Conservation (phyloP, 2,888 invertebrate species). For the Nemotelus pantherinus region DNA sequence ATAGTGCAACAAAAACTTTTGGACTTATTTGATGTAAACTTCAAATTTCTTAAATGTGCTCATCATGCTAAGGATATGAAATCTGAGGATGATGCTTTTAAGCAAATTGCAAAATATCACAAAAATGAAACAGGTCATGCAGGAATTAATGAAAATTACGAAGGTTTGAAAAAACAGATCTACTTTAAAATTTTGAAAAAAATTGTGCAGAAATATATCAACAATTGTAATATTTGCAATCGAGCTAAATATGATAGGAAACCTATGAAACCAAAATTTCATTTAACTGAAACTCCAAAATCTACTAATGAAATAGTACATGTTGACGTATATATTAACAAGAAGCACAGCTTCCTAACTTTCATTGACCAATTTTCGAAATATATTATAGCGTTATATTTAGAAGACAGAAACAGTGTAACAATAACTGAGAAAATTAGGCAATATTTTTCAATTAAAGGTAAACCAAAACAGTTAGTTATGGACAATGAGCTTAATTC, state of each 20-base stretch:
- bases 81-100: constrained; percentile 45
- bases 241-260: background rate
- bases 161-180: background rate
- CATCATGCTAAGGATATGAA: constrained; percentile 47
- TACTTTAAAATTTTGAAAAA: background rate
- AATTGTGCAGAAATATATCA: background rate
- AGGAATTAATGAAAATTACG: background rate
- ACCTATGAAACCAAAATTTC: background rate
- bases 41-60: constrained; percentile 47
- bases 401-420: constrained; percentile 45
- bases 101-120: constrained; percentile 43
- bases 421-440: constrained; percentile 44
- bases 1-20: constrained; percentile 14
- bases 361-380: constrained; percentile 51
- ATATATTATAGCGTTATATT: constrained; percentile 41
- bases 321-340: background rate
- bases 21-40: background rate
- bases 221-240: background rate
- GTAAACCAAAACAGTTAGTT: constrained; percentile 28
- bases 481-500: constrained; percentile 38
- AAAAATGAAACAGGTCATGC: constrained; percentile 13
- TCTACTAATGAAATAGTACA: background rate
- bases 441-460: constrained; percentile 30
- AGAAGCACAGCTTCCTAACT: constrained; percentile 46
- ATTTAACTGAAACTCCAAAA: background rate